Evolutionary conservation across 2,888 invertebrate species (phyloP), one percentile per base, ranked within the genome.

Genomic region (Leptopilina drosophilae): DNA sequence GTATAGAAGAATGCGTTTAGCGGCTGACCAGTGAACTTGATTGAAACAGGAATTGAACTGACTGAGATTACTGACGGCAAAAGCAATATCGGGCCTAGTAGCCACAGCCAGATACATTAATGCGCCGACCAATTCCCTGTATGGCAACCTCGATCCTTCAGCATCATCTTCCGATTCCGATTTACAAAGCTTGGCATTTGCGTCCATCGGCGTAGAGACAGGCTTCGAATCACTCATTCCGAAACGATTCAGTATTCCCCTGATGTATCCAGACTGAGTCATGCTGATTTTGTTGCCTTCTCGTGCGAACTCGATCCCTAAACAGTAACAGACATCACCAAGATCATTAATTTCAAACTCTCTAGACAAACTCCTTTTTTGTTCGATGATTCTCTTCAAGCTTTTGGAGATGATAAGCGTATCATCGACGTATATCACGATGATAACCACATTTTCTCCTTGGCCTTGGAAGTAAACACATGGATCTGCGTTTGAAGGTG

Each of bases 271-370:
- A 20, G 62, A 40, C 56, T 82, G 82, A 33, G 65, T 64, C 49
- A 82, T 77, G 9, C 78, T 56, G 14, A 82, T 78, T 14, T 77
- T 78, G 12, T 59, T 66, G 5, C 49, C 62, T 9, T 67, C 12
- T 20, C 64, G 78, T 12, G 26, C 5, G 46, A 82, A 82, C 14
- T 82, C 79, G 20, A 82, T 81, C 33, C 82, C 82, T 20, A 82
- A 80, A 66, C 82, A 83, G 49, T 78, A 78, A 33, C 76, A 79
- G 6, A 56, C 77, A 12, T 15, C 76, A 8, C 80, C 80, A 15
- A 80, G 82, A 76, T 80, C 59, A 15, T 40, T 80, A n/a, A 82
- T 59, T 20, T 82, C 80, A 64, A 82, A 79, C 42, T 33, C 33
- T 4, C 53, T 78, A 26, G 80, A 78, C 7, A 81, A 53, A 56